Conservation (phyloP, 2,797 vertebrate genomes). For the Sarcoramphus papa region DNA sequence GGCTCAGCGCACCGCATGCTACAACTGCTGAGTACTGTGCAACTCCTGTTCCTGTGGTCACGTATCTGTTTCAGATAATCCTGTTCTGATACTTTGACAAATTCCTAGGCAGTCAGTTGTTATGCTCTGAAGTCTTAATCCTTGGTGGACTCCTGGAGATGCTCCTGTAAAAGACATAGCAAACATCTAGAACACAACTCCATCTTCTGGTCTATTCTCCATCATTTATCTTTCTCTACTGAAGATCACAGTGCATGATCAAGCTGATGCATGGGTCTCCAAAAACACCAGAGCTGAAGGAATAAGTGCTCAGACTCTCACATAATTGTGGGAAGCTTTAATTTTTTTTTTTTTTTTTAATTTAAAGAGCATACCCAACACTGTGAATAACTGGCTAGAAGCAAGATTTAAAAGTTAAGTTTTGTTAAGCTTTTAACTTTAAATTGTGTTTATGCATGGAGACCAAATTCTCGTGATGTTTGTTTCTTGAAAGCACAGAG, state of each 20-base stretch:
- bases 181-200: neutral
- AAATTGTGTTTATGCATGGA: constrained; percentile 37
- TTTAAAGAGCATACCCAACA: neutral
- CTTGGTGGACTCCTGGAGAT: neutral
- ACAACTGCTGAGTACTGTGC: neutral
- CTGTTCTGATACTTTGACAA: neutral
- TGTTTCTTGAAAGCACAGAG: constrained; percentile 58
- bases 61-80: neutral
- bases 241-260: neutral
- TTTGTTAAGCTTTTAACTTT: neutral
- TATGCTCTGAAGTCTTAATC: neutral
- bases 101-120: neutral
- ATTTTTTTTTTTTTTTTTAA: neutral
- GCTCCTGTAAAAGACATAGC: neutral
- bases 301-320: neutral
- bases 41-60: neutral
- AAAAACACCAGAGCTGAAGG: neutral
- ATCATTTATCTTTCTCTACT: neutral
- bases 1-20: neutral
- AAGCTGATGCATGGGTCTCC: neutral
- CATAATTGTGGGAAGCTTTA: neutral
- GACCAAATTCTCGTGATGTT: constrained; percentile 42
- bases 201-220: neutral
- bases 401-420: neutral
- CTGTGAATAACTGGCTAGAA: neutral